A percentile compares a stretch with the other conserved stretches of the same genome.
These are phyloP conservation scores for Cepaea hortensis DNA, from an alignment of 2,888 invertebrate genomes.

Conservation along the genomic window DNA sequence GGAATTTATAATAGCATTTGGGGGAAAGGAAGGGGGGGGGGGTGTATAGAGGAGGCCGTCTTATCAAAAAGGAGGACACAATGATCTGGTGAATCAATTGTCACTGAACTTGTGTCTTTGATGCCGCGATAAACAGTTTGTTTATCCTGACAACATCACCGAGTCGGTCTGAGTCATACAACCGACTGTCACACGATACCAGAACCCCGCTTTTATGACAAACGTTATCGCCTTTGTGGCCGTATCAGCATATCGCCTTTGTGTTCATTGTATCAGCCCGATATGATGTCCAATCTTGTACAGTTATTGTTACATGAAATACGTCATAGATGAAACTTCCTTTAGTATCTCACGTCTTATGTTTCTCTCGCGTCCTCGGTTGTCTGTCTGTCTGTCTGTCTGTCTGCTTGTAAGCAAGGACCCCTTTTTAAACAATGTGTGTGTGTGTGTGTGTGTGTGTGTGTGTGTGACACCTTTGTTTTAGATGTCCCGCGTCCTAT, in stretches of 20 bases:
- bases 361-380: neutral
- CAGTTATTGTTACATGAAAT: neutral
- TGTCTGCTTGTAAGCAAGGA: neutral
- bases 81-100: no score
- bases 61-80: no score
- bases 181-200: neutral
- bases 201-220: neutral
- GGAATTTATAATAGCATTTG: no score
- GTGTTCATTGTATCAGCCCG: constrained; percentile 3
- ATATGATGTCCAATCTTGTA: constrained; percentile 11
- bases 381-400: neutral
- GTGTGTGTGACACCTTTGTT: neutral
- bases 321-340: neutral
- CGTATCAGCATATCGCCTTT: constrained; percentile 1
- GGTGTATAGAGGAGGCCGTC: no score
- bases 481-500: neutral
- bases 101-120: neutral
- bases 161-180: neutral
- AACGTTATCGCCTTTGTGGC: neutral
- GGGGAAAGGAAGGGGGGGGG: no score
- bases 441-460: neutral
- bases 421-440: no score
- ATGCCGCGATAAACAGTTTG: neutral
- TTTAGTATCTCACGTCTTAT: neutral
- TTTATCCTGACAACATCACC: neutral